Percentiles rank a stretch among this genome's conserved stretches.
phyloP scores from a whole-genome alignment of 2,113 vertebrate species.

The Dromas ardeola region DNA sequence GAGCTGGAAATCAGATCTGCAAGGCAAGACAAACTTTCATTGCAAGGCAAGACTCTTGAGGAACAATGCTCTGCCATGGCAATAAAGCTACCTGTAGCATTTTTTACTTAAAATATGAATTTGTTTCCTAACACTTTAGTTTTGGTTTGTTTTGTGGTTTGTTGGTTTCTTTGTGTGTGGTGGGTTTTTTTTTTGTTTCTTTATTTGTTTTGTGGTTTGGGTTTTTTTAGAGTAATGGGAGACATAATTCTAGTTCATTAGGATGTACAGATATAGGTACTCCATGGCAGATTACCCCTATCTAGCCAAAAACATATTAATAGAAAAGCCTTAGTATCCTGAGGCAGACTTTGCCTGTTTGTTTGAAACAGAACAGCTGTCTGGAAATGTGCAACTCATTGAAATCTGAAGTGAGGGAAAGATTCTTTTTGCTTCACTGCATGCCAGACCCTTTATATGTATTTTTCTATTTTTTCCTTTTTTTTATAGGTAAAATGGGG shows the following conservation, averaged over 20 bases:
- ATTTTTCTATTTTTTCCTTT: background rate
- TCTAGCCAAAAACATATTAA: background rate
- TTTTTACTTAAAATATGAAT: background rate
- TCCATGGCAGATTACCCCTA: background rate
- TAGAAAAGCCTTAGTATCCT: background rate
- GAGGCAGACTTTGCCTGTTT: background rate
- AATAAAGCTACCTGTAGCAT: background rate
- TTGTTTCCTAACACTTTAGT: background rate
- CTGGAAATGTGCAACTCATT: background rate
- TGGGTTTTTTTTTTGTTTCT: background rate
- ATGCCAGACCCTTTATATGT: background rate
- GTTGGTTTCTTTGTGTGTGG: background rate
- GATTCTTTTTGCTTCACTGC: background rate
- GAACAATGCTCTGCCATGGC: background rate
- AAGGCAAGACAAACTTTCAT: background rate
- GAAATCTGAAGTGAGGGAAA: background rate
- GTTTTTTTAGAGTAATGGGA: background rate
- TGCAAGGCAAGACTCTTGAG: background rate
- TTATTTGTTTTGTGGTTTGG: background rate
- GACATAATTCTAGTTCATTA: background rate
- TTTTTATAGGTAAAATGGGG: background rate
- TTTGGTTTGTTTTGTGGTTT: background rate
- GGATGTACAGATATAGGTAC: background rate
- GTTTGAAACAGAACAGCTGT: slow-evolving; percentile 30
- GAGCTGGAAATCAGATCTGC: background rate